phyloP scores from a whole-genome alignment of 2,888 invertebrate species.

The Drosophila emarginata region DNA sequence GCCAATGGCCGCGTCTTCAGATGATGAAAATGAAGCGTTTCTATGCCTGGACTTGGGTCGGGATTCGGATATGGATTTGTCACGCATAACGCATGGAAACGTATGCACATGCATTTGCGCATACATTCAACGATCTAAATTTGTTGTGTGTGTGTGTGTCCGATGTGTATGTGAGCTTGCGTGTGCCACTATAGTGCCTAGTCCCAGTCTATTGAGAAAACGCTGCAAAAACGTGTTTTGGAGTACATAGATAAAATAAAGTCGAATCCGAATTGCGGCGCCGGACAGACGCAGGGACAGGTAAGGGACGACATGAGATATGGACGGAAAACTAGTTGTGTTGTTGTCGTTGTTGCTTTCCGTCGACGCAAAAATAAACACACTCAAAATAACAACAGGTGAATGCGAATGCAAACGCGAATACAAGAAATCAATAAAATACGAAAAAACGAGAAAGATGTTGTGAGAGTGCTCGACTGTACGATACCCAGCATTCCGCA shows the following conservation, averaged over 20 bases:
- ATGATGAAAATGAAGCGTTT: constrained; percentile 3
- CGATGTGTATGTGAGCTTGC: constrained; percentile 32
- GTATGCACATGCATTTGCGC: constrained; percentile 4
- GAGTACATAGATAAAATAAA: constrained; percentile 64
- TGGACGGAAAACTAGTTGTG: constrained; percentile 65
- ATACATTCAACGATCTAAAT: neutral
- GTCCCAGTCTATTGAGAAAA: constrained; percentile 55
- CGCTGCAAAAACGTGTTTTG: constrained; percentile 63
- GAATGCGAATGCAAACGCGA: constrained; percentile 66
- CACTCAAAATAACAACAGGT: constrained; percentile 71
- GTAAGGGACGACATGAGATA: constrained; percentile 31
- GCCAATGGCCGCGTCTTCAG: neutral
- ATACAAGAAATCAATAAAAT: constrained; percentile 66
- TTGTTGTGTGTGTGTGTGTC: constrained; percentile 16
- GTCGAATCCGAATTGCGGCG: constrained; percentile 55
- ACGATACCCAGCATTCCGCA: constrained; percentile 1
- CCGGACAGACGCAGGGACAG: constrained; percentile 22
- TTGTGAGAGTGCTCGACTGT: neutral
- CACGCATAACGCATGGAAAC: constrained; percentile 44
- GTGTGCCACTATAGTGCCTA: constrained; percentile 24
- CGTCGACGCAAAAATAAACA: constrained; percentile 58
- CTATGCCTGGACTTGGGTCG: neutral
- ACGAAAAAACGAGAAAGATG: constrained; percentile 27
- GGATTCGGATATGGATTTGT: constrained; percentile 21
- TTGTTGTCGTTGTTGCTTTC: constrained; percentile 49